Conservation (phyloP, 2,113 vertebrate species). For the Perccottus glenii region DNA sequence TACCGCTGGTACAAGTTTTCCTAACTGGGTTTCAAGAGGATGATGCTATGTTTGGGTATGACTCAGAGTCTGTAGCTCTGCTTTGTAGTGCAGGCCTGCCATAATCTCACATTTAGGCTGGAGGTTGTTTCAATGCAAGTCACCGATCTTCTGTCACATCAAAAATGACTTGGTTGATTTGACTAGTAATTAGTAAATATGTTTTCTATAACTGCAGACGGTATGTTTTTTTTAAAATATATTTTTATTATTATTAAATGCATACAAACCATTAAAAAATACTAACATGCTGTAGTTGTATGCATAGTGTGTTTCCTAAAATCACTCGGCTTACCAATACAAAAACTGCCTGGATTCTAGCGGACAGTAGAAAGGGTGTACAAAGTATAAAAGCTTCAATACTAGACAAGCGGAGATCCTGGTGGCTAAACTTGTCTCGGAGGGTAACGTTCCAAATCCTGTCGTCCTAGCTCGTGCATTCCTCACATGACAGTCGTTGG, state of each 20-base stretch:
- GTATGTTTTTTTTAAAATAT: too few relatives aligned
- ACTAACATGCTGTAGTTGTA: too few relatives aligned
- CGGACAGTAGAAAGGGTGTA: constrained; percentile 9
- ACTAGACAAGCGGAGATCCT: constrained; percentile 32
- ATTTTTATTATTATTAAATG: too few relatives aligned
- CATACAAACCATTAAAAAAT: too few relatives aligned
- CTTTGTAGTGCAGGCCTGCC: constrained; percentile 62
- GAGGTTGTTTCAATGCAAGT: constrained; percentile 37
- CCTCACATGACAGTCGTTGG: constrained; percentile 85
- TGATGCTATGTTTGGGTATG: constrained; percentile 78
- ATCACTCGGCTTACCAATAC: neutral
- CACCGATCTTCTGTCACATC: constrained; percentile 27
- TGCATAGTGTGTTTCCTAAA: neutral
- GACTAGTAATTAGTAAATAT: constrained; percentile 16
- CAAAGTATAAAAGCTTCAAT: constrained; percentile 8
- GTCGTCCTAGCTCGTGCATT: constrained; percentile 83
- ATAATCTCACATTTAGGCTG: constrained; percentile 45
- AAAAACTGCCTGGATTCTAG: constrained; percentile 3
- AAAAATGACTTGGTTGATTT: constrained; percentile 17
- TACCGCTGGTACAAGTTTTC: constrained; percentile 64
- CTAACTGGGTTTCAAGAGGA: constrained; percentile 70
- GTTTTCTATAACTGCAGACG: neutral
- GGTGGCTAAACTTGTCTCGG: constrained; percentile 63
- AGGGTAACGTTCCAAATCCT: constrained; percentile 83
- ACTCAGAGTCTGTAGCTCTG: constrained; percentile 67